Evolutionary conservation across 2,113 vertebrate species (phyloP), one percentile per base, ranked within the genome.

Genomic region (Perca schrenkii): DNA sequence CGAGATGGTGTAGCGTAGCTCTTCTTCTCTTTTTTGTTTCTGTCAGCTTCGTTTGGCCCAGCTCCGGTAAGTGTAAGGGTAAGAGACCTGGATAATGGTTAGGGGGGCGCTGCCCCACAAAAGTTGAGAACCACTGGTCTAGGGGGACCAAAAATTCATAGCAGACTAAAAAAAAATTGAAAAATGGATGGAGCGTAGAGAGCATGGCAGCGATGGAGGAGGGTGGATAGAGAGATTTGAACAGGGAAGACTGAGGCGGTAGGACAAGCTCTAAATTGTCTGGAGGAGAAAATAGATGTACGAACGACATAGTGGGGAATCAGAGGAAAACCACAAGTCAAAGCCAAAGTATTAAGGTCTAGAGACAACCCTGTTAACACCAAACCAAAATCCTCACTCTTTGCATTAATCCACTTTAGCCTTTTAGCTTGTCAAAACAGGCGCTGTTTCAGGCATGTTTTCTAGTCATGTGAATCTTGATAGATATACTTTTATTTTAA

Each of bases 251-350:
- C 21, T 10, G 16, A 77, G 69, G 13, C 22, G 15, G 46, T 25
- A 63, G 62, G 8, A 57, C 16, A 64, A 25, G 2, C 31, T 84
- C 28, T 43, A 82, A 79, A 13, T 81, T 80, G 68, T 43, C 78
- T 0, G 61, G 22, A 43, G 25, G 62, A 74, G 34, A 36, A 10
- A 75, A 68, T 16, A 12, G 72, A 77, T 61, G 67, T 54, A 64
- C 57, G 64, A 69, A 28, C 17, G 1, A 69, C 1, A 0, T 3
- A 13, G 4, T 13, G 31, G 21, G 10, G 34, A 50, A 64, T 7
- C 25, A 2, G 57, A 46, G 6, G 34, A 34, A 64, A 70, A 63
- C 15, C 14, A 64, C 21, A 52, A 34, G 11, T 47, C 19, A 34
- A 34, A 34, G 67, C 10, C 49, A 15, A 25, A 61, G 61, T 0